Evolutionary conservation across 2,888 invertebrate genomes (phyloP).

Genomic region (Caenorhabditis zanzibari): DNA sequence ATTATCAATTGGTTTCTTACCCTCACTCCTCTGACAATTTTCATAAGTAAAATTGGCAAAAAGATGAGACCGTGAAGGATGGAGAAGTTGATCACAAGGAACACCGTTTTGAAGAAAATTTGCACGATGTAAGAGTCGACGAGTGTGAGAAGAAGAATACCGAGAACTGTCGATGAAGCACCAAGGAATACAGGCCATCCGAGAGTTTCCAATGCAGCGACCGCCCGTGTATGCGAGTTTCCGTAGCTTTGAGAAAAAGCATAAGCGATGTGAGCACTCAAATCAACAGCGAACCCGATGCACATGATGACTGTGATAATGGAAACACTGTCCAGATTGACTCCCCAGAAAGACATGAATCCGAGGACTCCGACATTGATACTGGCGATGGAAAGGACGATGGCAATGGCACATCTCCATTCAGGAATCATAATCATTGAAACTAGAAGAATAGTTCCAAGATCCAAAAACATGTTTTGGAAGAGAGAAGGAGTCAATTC

Average conservation of each 20-base stretch:
- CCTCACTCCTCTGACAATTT: constrained; percentile 62
- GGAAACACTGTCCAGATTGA: constrained; percentile 90
- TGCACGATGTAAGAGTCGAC: constrained; percentile 81
- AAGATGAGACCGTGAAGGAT: constrained; percentile 83
- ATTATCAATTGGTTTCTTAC: constrained; percentile 8
- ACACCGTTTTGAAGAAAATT: constrained; percentile 83
- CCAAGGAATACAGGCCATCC: constrained; percentile 90
- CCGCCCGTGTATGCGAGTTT: constrained; percentile 69
- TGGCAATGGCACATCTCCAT: constrained; percentile 92
- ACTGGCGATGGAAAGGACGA: constrained; percentile 92
- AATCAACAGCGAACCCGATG: constrained; percentile 92
- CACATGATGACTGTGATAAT: constrained; percentile 98
- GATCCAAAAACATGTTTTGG: constrained; percentile 91
- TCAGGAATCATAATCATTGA: constrained; percentile 96
- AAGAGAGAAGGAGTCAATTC: constrained; percentile 82
- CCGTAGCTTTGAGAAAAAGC: constrained; percentile 74
- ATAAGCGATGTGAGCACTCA: constrained; percentile 79
- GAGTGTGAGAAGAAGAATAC: constrained; percentile 79
- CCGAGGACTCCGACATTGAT: constrained; percentile 83
- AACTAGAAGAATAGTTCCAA: constrained; percentile 94
- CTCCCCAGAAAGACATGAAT: constrained; percentile 83
- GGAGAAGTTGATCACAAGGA: constrained; percentile 81
- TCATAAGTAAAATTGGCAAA: constrained; percentile 80
- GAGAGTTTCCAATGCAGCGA: constrained; percentile 89
- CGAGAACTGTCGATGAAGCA: constrained; percentile 81